Conservation (phyloP, 2,113 vertebrate genomes). For the Xiphophorus couchianus region DNA sequence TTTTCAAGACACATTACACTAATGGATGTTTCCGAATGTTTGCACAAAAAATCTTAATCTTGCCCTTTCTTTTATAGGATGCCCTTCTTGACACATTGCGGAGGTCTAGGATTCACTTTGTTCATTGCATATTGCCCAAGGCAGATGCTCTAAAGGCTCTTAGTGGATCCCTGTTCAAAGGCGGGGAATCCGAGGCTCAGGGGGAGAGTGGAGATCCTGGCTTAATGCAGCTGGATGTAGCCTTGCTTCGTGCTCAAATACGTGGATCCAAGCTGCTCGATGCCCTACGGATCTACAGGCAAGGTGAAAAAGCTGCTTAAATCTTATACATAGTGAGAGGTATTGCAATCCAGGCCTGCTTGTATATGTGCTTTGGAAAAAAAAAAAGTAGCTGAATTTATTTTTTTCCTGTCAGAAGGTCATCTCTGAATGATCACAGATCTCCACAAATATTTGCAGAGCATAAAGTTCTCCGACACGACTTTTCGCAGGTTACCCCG, state of each 20-base stretch:
- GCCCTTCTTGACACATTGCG: constrained; percentile 94
- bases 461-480: constrained; percentile 6
- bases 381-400: neutral
- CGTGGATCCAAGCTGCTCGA: constrained; percentile 92
- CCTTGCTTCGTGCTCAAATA: constrained; percentile 91
- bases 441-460: neutral
- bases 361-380: neutral
- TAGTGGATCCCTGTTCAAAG: constrained; percentile 77
- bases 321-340: neutral
- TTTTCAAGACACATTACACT: neutral
- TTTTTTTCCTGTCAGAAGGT: neutral
- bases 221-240: constrained; percentile 91
- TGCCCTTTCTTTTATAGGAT: constrained; percentile 79
- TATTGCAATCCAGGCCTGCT: neutral
- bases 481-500: constrained; percentile 87
- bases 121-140: constrained; percentile 94
- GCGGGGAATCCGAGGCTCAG: constrained; percentile 83
- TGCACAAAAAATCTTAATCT: constrained; percentile 7
- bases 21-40: neutral
- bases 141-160: constrained; percentile 81
- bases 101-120: constrained; percentile 92
- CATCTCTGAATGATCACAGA: neutral
- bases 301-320: constrained; percentile 81
- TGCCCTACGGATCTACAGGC: constrained; percentile 92
- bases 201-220: constrained; percentile 87